Evolutionary conservation across 1,140 invertebrate species (phyloP).

Genomic region (Metaphire vulgaris): DNA sequence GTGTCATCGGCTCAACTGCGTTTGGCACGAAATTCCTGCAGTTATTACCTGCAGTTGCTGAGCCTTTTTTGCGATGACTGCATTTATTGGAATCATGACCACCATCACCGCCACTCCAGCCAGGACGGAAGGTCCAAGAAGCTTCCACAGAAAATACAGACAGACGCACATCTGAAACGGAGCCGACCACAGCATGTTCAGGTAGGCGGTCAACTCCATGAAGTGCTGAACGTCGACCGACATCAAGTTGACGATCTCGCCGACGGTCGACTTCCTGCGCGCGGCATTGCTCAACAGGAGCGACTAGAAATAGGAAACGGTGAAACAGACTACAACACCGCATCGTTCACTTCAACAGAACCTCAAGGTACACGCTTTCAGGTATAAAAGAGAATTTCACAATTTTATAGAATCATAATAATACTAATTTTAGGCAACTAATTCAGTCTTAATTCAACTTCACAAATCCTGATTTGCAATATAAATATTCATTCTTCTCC

Average conservation of each 20-base stretch:
- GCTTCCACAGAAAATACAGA: slow-evolving; percentile 77
- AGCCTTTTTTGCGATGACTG: slow-evolving; percentile 70
- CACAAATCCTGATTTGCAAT: no score
- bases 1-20: no score
- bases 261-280: slow-evolving; percentile 54
- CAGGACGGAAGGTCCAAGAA: slow-evolving; percentile 49
- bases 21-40: no score
- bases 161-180: slow-evolving; percentile 80
- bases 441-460: no score
- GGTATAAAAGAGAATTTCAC: not conserved
- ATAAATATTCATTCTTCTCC: no score
- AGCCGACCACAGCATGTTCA: slow-evolving; percentile 95
- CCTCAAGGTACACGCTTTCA: not conserved
- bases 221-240: slow-evolving; percentile 56
- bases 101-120: slow-evolving; percentile 46
- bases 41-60: slow-evolving; percentile 55
- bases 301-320: slow-evolving; percentile 43
- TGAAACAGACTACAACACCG: not conserved
- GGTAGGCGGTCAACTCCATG: slow-evolving; percentile 60
- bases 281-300: slow-evolving; percentile 43
- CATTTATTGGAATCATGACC: slow-evolving; percentile 68
- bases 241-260: slow-evolving; percentile 60
- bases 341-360: not conserved
- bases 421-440: not conserved
- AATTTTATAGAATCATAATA: not conserved